phyloP scores from a whole-genome alignment of 1,140 invertebrate genomes.

The Drosophila trapezifrons region DNA sequence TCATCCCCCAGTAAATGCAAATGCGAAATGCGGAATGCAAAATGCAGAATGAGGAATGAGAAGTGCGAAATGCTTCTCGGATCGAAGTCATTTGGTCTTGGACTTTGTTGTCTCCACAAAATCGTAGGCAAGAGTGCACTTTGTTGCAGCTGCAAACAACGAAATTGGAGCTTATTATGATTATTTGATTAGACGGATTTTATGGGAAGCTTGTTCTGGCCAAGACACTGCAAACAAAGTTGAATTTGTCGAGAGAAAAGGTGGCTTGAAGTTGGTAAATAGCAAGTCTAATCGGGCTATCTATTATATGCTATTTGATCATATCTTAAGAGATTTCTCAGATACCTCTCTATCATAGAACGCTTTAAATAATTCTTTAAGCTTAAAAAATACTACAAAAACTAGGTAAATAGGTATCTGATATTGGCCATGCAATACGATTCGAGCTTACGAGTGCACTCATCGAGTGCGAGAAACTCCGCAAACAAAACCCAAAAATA shows the following conservation, averaged over 20 bases:
- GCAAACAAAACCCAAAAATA: not conserved
- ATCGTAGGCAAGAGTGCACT: conserved; percentile 20
- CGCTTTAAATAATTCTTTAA: too few species aligned
- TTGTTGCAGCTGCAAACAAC: conserved; percentile 38
- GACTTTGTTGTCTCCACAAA: conserved; percentile 34
- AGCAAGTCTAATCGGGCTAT: not conserved
- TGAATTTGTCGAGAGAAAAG: not conserved
- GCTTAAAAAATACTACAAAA: too few species aligned
- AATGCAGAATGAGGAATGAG: not conserved
- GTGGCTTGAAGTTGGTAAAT: not conserved
- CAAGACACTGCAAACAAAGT: conserved; percentile 8
- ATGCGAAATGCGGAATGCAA: conserved; percentile 14
- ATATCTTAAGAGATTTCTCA: too few species aligned
- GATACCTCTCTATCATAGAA: too few species aligned
- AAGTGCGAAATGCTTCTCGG: not conserved
- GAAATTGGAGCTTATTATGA: conserved; percentile 23
- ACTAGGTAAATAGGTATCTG: too few species aligned
- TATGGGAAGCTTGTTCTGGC: not conserved
- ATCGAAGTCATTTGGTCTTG: conserved; percentile 15
- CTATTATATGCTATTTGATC: too few species aligned
- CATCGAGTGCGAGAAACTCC: not conserved
- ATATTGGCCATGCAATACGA: not conserved
- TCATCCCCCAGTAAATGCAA: conserved; percentile 28
- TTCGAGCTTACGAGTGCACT: not conserved
- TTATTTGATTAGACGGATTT: conserved; percentile 35